Conservation (phyloP, 1,140 invertebrate genomes). For the Eupeodes corollae region DNA sequence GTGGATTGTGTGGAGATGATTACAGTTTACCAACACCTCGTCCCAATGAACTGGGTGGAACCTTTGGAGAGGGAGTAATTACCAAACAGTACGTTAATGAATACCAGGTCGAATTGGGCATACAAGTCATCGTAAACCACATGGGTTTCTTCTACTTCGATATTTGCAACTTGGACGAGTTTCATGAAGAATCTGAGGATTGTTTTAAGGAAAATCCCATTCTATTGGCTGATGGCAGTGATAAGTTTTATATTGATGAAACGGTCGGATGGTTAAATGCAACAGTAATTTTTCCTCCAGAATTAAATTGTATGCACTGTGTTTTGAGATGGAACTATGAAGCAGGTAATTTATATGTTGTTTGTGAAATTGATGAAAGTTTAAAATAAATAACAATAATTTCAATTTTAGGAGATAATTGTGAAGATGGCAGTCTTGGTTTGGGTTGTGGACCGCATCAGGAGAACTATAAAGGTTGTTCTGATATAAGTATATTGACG, state of each 20-base stretch:
- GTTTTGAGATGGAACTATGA: constrained; percentile 57
- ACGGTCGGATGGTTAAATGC: constrained; percentile 30
- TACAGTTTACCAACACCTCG: constrained; percentile 42
- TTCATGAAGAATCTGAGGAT: constrained; percentile 42
- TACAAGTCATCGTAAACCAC: constrained; percentile 45
- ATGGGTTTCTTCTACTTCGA: constrained; percentile 45
- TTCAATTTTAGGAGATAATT: constrained; percentile 25
- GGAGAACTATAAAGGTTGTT: constrained; percentile 54
- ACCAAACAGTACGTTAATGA: constrained; percentile 35
- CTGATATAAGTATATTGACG: constrained; percentile 49
- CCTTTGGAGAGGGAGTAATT: constrained; percentile 44
- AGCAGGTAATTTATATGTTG: constrained; percentile 29
- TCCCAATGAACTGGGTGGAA: constrained; percentile 50
- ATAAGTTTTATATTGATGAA: constrained; percentile 18
- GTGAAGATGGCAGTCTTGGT: constrained; percentile 32
- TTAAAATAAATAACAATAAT: not conserved
- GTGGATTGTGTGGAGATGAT: constrained; percentile 49
- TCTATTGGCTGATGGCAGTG: constrained; percentile 38
- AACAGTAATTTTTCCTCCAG: constrained; percentile 39
- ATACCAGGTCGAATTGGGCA: constrained; percentile 29
- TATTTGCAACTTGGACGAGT: constrained; percentile 41
- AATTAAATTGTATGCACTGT: constrained; percentile 50
- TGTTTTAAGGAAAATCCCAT: constrained; percentile 46
- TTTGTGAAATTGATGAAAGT: not conserved
- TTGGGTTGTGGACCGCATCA: constrained; percentile 51